Base-by-base conservation (phyloP, 2,888 invertebrate species). In the Caenorhabditis becei region DNA sequence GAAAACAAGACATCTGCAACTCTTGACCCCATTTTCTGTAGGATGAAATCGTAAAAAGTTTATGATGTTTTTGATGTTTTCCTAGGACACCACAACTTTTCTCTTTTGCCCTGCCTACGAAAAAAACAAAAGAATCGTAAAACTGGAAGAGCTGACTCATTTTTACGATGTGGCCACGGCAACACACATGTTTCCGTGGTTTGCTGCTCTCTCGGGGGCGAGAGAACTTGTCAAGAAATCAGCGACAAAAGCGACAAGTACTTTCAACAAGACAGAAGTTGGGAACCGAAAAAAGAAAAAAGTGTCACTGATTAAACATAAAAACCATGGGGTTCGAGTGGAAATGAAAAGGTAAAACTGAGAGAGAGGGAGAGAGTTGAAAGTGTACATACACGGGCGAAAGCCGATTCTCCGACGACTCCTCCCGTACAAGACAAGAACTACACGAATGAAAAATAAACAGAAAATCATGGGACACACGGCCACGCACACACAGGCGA, bases 391-490 rank as follows among this genome's bases (percentile, higher is more conserved):
- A 24, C 32, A 51, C 28, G 62, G 49, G 41, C 35, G 59, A 61
- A 41, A 62, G 61, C 49, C 32, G 32, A 32, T 32, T 32, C 32
- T 32, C 32, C 32, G 32, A 32, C 32, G 4, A 4, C 18, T 59
- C 37, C 24, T 16, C 26, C 26, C 14, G 44, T 37, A 28, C 28
- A 51, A 23, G 56, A 62, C 26, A 59, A 58, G 70, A 66, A 66
- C 41, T 66, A 56, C 51, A 59, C 58, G 63, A 74, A 56, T 37
- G 70, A 71, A 61, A 77, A 69, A 77, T 70, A 77, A 70, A 70
- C 59, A 70, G 59, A 65, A 70, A 65, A 77, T 67, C 63, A 69
- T 62, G 63, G 59, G 70, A 65, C 70, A 65, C 41, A 5, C 10
- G 8, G 2, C 41, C 3, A 5, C 10, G 41, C 41, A 41, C 14